Conservation (phyloP, 2,113 vertebrate genomes). For the Caloenas nicobarica region DNA sequence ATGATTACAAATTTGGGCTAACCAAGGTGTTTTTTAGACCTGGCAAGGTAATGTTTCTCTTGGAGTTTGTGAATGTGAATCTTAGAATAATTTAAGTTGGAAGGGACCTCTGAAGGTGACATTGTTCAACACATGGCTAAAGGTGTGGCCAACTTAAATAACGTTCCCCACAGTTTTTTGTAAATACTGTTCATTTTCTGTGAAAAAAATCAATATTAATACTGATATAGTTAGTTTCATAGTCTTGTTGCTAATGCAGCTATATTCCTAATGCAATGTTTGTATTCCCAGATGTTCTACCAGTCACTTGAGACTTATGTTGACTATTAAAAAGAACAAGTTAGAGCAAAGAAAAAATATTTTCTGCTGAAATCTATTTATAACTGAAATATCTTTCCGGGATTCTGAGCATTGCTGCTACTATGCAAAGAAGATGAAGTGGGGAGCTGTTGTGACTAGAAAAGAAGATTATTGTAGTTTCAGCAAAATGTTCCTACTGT, state of each 20-base stretch:
- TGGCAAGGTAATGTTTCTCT: conserved; percentile 87
- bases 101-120: not conserved
- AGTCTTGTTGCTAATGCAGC: not conserved
- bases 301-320: not conserved
- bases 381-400: not conserved
- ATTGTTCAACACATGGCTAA: not conserved
- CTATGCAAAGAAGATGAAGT: not conserved
- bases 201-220: not conserved
- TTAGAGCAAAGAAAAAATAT: not conserved
- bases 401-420: not conserved
- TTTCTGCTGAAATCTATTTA: not conserved
- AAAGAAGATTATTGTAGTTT: not conserved
- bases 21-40: conserved; percentile 98
- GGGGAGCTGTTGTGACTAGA: not conserved
- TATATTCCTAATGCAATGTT: not conserved
- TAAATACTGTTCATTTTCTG: not conserved
- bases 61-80: not conserved
- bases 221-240: not conserved
- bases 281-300: not conserved
- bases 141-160: not conserved
- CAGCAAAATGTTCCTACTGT: not conserved
- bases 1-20: conserved; percentile 98
- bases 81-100: not conserved
- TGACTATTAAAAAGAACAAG: not conserved
- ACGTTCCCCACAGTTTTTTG: not conserved